A percentile compares a stretch with the other conserved stretches of the same genome.
phyloP scores from a whole-genome alignment of 2,113 vertebrate species.

The Chionis minor region DNA sequence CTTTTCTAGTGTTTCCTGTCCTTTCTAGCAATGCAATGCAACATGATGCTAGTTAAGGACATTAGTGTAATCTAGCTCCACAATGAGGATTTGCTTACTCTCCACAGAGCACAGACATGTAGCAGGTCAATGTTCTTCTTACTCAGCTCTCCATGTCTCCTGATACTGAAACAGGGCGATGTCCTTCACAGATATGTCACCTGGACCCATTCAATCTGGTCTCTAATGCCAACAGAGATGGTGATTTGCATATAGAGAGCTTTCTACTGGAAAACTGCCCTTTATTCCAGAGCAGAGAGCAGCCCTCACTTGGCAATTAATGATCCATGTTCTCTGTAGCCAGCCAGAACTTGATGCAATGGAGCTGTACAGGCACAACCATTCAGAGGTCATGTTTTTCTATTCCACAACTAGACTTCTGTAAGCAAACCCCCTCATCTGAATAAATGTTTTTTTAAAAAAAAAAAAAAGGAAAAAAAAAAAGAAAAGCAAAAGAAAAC shows the following conservation, averaged over 20 bases:
- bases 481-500: neutral
- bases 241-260: slow-evolving; percentile 11
- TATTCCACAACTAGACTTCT: neutral
- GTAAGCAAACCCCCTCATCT: neutral
- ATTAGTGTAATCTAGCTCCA: neutral
- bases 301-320: neutral
- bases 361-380: neutral
- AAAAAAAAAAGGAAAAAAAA: neutral
- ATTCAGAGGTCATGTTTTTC: neutral
- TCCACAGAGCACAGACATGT: neutral
- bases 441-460: neutral
- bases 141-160: neutral
- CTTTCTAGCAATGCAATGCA: neutral
- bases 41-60: neutral
- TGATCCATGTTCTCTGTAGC: neutral
- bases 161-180: neutral
- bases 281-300: neutral
- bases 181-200: neutral
- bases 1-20: neutral
- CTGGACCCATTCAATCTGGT: neutral
- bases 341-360: neutral
- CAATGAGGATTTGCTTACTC: neutral
- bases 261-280: neutral
- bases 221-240: neutral
- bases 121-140: neutral